A percentile compares a stretch with the other conserved stretches of the same genome.
Evolutionary conservation across 2,797 vertebrate genomes (phyloP).

Genomic region (Sebastes diploproa): DNA sequence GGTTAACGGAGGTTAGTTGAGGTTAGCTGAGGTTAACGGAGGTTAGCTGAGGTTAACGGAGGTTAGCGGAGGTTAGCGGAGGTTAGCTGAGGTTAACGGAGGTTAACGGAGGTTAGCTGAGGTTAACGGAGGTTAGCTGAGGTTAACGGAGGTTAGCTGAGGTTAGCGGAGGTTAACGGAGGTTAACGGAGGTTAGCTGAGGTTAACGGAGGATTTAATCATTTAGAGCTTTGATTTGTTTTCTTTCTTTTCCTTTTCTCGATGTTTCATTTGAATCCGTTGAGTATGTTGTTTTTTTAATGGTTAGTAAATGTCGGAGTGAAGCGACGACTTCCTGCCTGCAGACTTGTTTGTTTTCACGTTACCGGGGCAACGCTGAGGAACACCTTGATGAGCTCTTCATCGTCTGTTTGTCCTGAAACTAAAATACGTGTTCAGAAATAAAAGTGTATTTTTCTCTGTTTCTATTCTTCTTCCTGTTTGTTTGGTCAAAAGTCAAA

Average conservation of each 20-base stretch:
- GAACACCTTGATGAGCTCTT: neutral
- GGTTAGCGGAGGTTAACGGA: too few species aligned
- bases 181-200: too few species aligned
- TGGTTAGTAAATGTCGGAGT: neutral
- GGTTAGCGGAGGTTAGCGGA: too few species aligned
- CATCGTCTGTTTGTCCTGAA: neutral
- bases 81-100: too few species aligned
- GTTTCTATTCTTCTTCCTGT: neutral
- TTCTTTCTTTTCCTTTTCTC: neutral
- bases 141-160: too few species aligned
- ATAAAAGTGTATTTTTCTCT: neutral
- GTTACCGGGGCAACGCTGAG: neutral
- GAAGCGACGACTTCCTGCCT: neutral
- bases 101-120: too few species aligned
- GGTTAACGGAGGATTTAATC: neutral
- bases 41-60: too few species aligned
- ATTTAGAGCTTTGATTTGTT: conserved; percentile 15
- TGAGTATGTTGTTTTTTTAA: neutral
- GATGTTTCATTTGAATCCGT: neutral
- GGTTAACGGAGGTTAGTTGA: too few species aligned
- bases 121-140: too few species aligned
- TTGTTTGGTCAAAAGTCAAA: neutral
- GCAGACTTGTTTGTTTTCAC: neutral
- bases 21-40: too few species aligned
- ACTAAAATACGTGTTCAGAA: neutral